Base-by-base conservation (phyloP, 2,888 invertebrate genomes). In the Apodemia zela region DNA sequence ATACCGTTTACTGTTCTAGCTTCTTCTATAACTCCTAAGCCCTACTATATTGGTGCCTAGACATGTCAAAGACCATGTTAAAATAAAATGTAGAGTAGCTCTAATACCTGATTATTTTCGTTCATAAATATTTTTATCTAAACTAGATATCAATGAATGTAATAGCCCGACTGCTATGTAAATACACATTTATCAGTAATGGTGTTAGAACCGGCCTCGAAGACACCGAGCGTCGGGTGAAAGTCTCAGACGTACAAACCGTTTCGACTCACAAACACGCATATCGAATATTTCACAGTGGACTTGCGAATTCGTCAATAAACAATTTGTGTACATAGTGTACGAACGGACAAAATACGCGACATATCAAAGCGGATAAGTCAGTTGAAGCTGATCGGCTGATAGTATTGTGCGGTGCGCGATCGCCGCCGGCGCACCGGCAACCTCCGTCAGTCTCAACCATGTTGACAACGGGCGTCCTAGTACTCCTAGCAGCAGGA, bases 161-260 rank as follows among this genome's bases (percentile, higher is more conserved):
- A 57, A 57, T 29, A 57, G 76, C 73, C 78, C 58, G 45, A 60
- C 60, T 42, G 77, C 76, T 77, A 67, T 68, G 77, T 78, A 79
- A 83, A 80, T 76, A 81, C 75, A 78, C 70, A 77, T 84, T 80
- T 86, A 88, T 87, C 87, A 82, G 79, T 83, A 88, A 84, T 87
- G 84, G 87, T 85, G 84, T 78, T 77, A 78, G 80, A 82, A 82
- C 84, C 82, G 85, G 85, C 85, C 84, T 77, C 80, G 73, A 68
- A 79, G 82, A 76, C 82, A 80, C 77, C 78, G 74, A 79, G 77
- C 78, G 81, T 70, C 79, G 72, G 82, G 89, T 89, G 90, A 91
- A 90, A 91, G 90, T 89, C 80, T 75, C 87, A 90, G 88, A 89
- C 87, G 85, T 80, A 82, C 77, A 79, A 74, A 72, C 73, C 75